A percentile compares a stretch with the other conserved stretches of the same genome.
Conservation (phyloP, 2,113 vertebrate species). For the Lophura nycthemera region DNA sequence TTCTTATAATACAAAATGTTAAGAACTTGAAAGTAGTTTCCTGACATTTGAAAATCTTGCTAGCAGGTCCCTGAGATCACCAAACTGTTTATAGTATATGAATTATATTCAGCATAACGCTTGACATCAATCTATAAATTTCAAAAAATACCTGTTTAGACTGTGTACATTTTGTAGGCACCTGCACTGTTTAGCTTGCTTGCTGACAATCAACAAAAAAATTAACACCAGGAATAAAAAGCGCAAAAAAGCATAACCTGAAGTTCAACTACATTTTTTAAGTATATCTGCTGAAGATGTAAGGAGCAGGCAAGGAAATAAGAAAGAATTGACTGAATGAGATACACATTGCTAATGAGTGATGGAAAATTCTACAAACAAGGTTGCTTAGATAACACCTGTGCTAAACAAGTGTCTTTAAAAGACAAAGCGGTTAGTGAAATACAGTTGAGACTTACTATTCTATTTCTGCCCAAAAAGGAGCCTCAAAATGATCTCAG, state of each 20-base stretch:
- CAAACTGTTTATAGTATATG: not conserved
- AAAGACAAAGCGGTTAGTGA: not conserved
- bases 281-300: not conserved
- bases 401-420: not conserved
- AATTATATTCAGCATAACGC: not conserved
- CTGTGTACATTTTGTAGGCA: not conserved
- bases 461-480: not conserved
- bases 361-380: not conserved
- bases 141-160: not conserved
- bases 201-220: not conserved
- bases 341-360: not conserved
- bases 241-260: fast-evolving
- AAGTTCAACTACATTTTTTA: not conserved
- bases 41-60: not conserved
- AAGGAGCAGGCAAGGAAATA: not conserved
- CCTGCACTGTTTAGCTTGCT: not conserved
- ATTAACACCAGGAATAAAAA: not conserved
- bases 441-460: not conserved
- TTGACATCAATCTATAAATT: not conserved
- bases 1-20: not conserved
- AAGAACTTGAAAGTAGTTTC: not conserved
- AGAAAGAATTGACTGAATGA: not conserved
- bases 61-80: not conserved
- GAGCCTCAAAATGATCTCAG: not conserved
- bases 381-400: not conserved